These are phyloP conservation scores for Antheraea yamamai DNA, from an alignment of 2,888 invertebrate genomes.

Conservation along the genomic window DNA sequence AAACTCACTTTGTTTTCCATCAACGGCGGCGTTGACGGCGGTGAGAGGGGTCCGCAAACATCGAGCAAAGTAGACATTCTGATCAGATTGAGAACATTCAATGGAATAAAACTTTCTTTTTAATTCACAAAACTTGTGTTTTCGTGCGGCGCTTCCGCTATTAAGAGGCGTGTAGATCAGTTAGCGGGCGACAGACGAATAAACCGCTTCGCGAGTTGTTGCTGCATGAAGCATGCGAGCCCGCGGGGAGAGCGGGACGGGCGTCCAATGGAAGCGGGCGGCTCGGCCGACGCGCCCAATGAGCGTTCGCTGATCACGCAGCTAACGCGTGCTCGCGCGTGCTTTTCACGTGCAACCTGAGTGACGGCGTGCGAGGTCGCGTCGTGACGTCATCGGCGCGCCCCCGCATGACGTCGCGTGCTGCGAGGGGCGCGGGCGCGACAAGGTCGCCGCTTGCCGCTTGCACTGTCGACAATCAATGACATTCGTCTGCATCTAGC, in stretches of 20 bases:
- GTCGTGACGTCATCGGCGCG: slow-evolving; percentile 83
- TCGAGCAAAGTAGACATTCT: slow-evolving; percentile 73
- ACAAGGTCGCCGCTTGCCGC: slow-evolving; percentile 61
- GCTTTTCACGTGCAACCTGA: slow-evolving; percentile 92
- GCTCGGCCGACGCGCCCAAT: slow-evolving; percentile 88
- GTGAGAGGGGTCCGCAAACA: slow-evolving; percentile 84
- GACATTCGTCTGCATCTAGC: slow-evolving; percentile 47
- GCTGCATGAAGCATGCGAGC: slow-evolving; percentile 79
- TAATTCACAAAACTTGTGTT: slow-evolving; percentile 75
- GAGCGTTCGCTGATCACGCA: slow-evolving; percentile 84
- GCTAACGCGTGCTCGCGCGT: slow-evolving; percentile 88
- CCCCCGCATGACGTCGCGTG: slow-evolving; percentile 75
- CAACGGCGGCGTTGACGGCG: slow-evolving; percentile 88
- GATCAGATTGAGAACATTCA: slow-evolving; percentile 63
- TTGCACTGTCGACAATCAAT: slow-evolving; percentile 42
- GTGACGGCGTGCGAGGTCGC: slow-evolving; percentile 85
- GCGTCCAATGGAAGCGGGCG: slow-evolving; percentile 85
- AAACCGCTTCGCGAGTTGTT: slow-evolving; percentile 70
- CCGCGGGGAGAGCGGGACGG: slow-evolving; percentile 85
- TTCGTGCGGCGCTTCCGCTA: slow-evolving; percentile 50
- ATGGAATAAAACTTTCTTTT: slow-evolving; percentile 68
- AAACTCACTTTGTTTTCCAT: slow-evolving; percentile 81
- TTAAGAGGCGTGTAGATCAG: slow-evolving; percentile 72
- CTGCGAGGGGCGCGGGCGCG: slow-evolving; percentile 58
- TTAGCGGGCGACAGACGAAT: slow-evolving; percentile 76